Evolutionary conservation across 1,140 invertebrate genomes (phyloP).

Genomic region (Ceratoteleas bidentatus): DNA sequence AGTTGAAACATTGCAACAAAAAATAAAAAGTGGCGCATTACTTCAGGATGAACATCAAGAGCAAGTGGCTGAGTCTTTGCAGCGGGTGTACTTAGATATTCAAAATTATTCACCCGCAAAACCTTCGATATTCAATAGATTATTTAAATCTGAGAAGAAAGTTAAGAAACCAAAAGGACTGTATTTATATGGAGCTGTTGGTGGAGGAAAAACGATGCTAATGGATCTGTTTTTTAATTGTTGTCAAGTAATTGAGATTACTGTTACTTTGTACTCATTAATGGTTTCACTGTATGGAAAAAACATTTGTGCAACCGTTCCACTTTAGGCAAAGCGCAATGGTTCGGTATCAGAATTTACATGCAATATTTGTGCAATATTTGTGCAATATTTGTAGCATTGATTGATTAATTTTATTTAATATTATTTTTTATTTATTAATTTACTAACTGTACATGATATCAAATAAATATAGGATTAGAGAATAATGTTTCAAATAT

Average conservation of each 20-base stretch:
- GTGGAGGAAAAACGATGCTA: slow-evolving; percentile 98
- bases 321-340: too few species aligned
- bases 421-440: slow-evolving; percentile 44
- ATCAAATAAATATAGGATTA: too few species aligned
- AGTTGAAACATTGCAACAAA: slow-evolving; percentile 81
- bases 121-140: slow-evolving; percentile 77
- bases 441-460: neutral
- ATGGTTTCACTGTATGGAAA: too few species aligned
- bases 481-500: too few species aligned
- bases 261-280: too few species aligned
- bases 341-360: too few species aligned
- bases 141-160: slow-evolving; percentile 76
- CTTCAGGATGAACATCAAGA: slow-evolving; percentile 87
- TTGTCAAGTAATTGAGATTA: slow-evolving; percentile 82
- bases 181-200: slow-evolving; percentile 93
- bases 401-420: too few species aligned
- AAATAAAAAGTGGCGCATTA: slow-evolving; percentile 84
- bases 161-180: slow-evolving; percentile 86
- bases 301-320: too few species aligned
- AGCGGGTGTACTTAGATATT: slow-evolving; percentile 86
- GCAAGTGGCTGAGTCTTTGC: slow-evolving; percentile 85
- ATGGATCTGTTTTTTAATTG: slow-evolving; percentile 98
- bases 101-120: slow-evolving; percentile 83
- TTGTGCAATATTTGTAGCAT: too few species aligned
- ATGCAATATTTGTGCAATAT: too few species aligned